Evolutionary conservation across 2,797 vertebrate species (phyloP).

Genomic region (Okamejei kenojei): DNA sequence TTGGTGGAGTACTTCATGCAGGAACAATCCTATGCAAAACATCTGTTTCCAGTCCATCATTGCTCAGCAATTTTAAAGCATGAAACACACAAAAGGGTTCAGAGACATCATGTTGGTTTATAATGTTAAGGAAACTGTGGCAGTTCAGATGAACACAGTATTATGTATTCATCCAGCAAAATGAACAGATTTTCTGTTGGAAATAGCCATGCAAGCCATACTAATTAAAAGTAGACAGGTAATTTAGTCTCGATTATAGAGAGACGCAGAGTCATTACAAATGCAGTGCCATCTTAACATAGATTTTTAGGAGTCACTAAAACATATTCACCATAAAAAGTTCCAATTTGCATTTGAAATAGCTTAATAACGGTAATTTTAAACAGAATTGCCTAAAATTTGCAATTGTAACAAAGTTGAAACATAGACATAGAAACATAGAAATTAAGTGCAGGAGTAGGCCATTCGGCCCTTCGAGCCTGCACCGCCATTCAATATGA

Average conservation of each 20-base stretch:
- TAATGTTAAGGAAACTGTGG: not conserved
- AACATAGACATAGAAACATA: too few species aligned
- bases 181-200: not conserved
- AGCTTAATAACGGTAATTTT: not conserved
- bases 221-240: not conserved
- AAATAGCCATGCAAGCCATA: not conserved
- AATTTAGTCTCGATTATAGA: not conserved
- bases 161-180: not conserved
- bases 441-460: too few species aligned
- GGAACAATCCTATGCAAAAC: constrained; percentile 21
- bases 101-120: not conserved
- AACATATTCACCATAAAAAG: not conserved
- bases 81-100: not conserved
- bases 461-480: too few species aligned
- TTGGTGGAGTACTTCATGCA: constrained; percentile 5
- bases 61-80: constrained; percentile 26
- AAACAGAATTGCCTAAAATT: not conserved
- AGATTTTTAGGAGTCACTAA: not conserved
- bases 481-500: too few species aligned
- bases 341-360: not conserved
- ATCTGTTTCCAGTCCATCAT: not conserved
- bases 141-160: not conserved
- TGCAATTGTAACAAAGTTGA: too few species aligned
- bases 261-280: not conserved
- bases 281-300: not conserved